Conservation (phyloP, 30 jellyfish, hydroid and myxozoan genomes). For the Phacellophora camtschatica region DNA sequence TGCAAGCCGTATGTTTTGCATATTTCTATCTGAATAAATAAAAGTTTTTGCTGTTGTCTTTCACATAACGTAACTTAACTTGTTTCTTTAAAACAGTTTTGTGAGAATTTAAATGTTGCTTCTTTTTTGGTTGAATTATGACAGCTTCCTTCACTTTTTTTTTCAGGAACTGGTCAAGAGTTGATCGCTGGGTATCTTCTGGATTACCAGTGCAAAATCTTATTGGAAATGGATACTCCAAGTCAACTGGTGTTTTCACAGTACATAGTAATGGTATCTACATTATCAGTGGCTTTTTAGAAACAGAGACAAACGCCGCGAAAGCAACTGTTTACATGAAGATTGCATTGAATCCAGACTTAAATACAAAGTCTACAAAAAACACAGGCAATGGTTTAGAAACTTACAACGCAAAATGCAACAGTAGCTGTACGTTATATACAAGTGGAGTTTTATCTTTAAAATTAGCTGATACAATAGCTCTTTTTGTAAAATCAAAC, state of each 20-base stretch:
- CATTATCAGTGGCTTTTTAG: conserved; percentile 46
- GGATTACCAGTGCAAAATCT: conserved; percentile 21
- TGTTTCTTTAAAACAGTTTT: not conserved
- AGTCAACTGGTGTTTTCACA: conserved; percentile 62
- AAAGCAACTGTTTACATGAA: conserved; percentile 18
- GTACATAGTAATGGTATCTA: conserved; percentile 53
- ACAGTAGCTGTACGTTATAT: conserved; percentile 44
- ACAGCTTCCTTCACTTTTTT: too few relatives aligned
- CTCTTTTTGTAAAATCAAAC: conserved; percentile 57
- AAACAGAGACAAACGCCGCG: not conserved
- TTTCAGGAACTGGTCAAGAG: conserved; percentile 64
- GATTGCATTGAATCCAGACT: conserved; percentile 69
- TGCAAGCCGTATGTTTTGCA: too few relatives aligned
- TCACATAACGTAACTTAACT: not conserved
- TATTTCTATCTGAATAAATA: too few relatives aligned
- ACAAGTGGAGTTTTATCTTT: conserved; percentile 45
- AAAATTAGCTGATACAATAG: conserved; percentile 49
- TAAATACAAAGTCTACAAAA: not conserved
- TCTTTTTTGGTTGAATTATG: not conserved
- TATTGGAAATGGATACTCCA: conserved; percentile 40
- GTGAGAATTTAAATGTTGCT: not conserved
- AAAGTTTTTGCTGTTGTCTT: too few relatives aligned
- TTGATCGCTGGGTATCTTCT: conserved; percentile 26
- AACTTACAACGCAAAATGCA: conserved; percentile 38
- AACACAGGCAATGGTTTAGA: conserved; percentile 49